phyloP scores from a whole-genome alignment of 92 coral and sea anemone species.

The Desmophyllum pertusum region DNA sequence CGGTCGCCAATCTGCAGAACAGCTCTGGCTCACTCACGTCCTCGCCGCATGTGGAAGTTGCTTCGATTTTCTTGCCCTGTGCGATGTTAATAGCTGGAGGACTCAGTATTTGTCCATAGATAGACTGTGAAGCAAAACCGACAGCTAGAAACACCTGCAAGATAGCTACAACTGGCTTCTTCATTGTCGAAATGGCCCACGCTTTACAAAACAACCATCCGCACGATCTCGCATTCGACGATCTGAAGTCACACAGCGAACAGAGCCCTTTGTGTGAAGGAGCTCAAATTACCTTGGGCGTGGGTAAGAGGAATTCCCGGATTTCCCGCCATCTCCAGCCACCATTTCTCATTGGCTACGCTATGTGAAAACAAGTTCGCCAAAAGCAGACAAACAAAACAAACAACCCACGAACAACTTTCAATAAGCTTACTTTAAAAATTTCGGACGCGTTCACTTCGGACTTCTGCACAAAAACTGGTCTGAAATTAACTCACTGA shows the following conservation, averaged over 20 bases:
- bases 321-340: constrained; percentile 20
- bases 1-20: constrained; percentile 92
- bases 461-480: too few relatives aligned
- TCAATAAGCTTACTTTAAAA: too few relatives aligned
- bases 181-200: constrained; percentile 9
- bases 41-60: constrained; percentile 94
- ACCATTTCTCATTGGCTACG: too few relatives aligned
- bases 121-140: not conserved
- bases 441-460: too few relatives aligned
- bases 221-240: not conserved
- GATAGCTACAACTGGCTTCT: not conserved
- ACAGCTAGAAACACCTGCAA: not conserved
- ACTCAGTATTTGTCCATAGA: constrained; percentile 29
- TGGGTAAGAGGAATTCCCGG: constrained; percentile 36
- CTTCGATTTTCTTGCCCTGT: constrained; percentile 84
- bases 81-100: constrained; percentile 87
- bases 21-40: constrained; percentile 71
- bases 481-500: too few relatives aligned
- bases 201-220: not conserved
- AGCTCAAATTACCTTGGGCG: constrained; percentile 43
- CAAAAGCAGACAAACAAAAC: too few relatives aligned
- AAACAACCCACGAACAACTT: too few relatives aligned
- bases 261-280: constrained; percentile 4
- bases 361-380: too few relatives aligned
- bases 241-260: not conserved